A percentile compares a stretch with the other conserved stretches of the same genome.
These are phyloP conservation scores for Penaeus vannamei DNA, from an alignment of 1,140 invertebrate species.

Conservation along the genomic window DNA sequence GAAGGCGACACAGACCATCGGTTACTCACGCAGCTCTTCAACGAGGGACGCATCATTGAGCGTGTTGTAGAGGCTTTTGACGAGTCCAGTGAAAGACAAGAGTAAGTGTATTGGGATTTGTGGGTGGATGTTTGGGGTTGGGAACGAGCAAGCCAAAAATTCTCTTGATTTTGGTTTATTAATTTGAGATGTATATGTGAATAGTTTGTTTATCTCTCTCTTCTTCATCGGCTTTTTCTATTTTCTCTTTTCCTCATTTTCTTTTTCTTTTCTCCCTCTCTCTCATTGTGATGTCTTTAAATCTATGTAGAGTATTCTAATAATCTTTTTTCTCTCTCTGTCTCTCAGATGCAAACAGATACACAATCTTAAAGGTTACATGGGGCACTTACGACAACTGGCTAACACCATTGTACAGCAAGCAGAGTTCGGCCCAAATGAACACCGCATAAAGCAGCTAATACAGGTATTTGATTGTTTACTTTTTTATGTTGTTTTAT, in stretches of 20 bases:
- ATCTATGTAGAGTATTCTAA: neutral
- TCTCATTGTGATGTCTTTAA: too few relatives aligned
- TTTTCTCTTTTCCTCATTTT: neutral
- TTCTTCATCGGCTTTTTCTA: neutral
- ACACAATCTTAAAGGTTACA: constrained; percentile 77
- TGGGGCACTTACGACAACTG: constrained; percentile 85
- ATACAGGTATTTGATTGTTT: constrained; percentile 36
- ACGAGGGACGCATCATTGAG: constrained; percentile 44
- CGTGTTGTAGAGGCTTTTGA: constrained; percentile 45
- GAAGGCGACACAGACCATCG: constrained; percentile 42
- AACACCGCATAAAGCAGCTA: constrained; percentile 70
- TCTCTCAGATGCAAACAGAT: constrained; percentile 73
- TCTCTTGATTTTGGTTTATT: too few relatives aligned
- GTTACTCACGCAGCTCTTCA: constrained; percentile 48
- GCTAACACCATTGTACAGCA: constrained; percentile 76
- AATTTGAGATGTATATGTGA: too few relatives aligned
- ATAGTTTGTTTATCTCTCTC: too few relatives aligned
- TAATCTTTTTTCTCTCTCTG: constrained; percentile 69
- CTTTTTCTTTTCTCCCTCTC: too few relatives aligned
- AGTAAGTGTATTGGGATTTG: constrained; percentile 70
- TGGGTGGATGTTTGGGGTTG: neutral
- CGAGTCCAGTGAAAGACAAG: constrained; percentile 68
- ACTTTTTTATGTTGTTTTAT: too few relatives aligned
- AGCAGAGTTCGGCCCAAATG: constrained; percentile 73
- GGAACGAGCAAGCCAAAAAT: neutral